Percentiles rank a stretch among this genome's conserved stretches.
phyloP scores from a whole-genome alignment of 2,113 vertebrate species.

The Charadrius vociferus region DNA sequence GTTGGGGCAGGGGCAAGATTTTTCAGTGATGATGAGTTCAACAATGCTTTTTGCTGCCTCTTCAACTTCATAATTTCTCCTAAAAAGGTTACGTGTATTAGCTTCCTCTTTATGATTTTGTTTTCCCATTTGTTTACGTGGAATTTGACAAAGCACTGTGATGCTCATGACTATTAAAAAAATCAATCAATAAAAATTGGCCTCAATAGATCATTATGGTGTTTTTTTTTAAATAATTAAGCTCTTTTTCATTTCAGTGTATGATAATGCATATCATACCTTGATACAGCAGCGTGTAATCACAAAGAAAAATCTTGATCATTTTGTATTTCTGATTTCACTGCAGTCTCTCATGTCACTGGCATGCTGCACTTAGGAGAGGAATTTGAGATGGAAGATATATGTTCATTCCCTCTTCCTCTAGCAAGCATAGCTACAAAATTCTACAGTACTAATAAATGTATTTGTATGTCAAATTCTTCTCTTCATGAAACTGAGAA shows the following conservation, averaged over 20 bases:
- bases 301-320: not conserved
- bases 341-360: not conserved
- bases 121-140: not conserved
- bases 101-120: not conserved
- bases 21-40: not conserved
- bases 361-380: not conserved
- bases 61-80: not conserved
- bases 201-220: not conserved
- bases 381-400: not conserved
- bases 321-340: not conserved
- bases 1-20: accelerated
- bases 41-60: not conserved
- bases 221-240: not conserved
- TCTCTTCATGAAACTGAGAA: slow-evolving; percentile 41
- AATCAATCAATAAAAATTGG: not conserved
- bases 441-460: slow-evolving; percentile 46
- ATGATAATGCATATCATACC: not conserved
- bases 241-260: not conserved
- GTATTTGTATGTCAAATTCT: slow-evolving; percentile 47
- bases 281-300: not conserved
- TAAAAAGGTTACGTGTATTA: not conserved
- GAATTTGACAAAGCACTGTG: not conserved
- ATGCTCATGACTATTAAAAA: not conserved
- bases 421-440: not conserved
- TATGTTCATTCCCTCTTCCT: not conserved